A percentile compares a stretch with the other conserved stretches of the same genome.
Evolutionary conservation across 2,888 invertebrate species (phyloP).

Genomic region (Lasioglossum malachurum): DNA sequence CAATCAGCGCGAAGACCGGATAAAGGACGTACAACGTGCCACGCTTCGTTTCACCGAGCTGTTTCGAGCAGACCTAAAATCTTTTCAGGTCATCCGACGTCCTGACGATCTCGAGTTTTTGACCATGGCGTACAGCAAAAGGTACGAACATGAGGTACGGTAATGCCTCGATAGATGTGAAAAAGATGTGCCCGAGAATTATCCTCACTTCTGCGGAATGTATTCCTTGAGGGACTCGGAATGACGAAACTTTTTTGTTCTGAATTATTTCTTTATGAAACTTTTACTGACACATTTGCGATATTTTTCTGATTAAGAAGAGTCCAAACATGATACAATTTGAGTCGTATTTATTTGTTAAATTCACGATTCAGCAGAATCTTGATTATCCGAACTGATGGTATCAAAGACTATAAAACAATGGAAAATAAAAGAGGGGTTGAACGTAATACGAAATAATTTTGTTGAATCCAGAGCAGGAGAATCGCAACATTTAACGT

Average conservation of each 20-base stretch:
- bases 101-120: not conserved
- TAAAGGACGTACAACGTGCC: slow-evolving; percentile 47
- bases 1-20: slow-evolving; percentile 63
- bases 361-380: not conserved
- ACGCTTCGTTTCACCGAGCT: slow-evolving; percentile 44
- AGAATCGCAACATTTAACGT: not conserved
- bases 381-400: not conserved
- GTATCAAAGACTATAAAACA: not conserved
- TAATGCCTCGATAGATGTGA: not conserved
- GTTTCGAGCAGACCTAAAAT: slow-evolving; percentile 4
- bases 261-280: not conserved
- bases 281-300: not conserved
- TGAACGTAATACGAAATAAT: not conserved
- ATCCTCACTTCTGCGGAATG: not conserved
- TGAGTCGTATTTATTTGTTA: not conserved
- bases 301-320: too few species aligned
- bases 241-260: not conserved
- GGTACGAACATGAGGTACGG: not conserved
- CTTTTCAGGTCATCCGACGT: slow-evolving; percentile 24
- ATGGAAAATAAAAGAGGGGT: not conserved
- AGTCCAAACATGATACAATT: not conserved
- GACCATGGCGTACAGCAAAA: not conserved
- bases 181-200: not conserved
- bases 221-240: not conserved
- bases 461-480: not conserved